These are phyloP conservation scores for Plectropomus leopardus DNA, from an alignment of 2,113 vertebrate species.

Conservation along the genomic window DNA sequence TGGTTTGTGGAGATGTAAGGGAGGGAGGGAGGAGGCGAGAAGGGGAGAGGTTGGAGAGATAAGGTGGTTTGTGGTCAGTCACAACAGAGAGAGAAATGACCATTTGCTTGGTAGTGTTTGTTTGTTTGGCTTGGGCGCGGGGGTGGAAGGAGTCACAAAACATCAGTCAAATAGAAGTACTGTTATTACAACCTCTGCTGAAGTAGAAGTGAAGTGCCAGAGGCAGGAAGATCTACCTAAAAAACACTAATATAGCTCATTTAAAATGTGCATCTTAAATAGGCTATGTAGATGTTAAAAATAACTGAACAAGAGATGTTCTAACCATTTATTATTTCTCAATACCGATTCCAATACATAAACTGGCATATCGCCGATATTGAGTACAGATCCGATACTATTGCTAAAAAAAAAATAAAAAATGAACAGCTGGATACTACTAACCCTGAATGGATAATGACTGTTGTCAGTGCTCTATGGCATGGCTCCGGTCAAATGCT, in stretches of 20 bases:
- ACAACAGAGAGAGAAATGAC: slow-evolving; percentile 76
- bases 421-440: no score
- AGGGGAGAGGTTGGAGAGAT: slow-evolving; percentile 56
- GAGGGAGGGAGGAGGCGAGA: slow-evolving; percentile 35
- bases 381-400: no score
- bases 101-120: slow-evolving; percentile 76
- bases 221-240: not conserved
- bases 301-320: not conserved
- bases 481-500: no score
- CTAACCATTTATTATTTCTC: no score
- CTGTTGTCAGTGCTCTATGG: no score
- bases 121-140: slow-evolving; percentile 66
- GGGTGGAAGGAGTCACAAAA: slow-evolving; percentile 17
- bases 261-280: not conserved
- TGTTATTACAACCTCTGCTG: not conserved
- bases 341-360: no score
- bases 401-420: no score
- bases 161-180: slow-evolving; percentile 13
- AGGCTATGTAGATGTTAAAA: not conserved
- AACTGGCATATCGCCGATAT: no score
- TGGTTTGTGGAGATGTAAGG: slow-evolving; percentile 53
- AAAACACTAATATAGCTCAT: not conserved
- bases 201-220: not conserved
- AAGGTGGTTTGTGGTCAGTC: slow-evolving; percentile 81
- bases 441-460: no score